Evolutionary conservation across 30 jellyfish, hydroid and myxozoan species (phyloP), one percentile per base, ranked within the genome.

Genomic region (Cassiopea andromeda): DNA sequence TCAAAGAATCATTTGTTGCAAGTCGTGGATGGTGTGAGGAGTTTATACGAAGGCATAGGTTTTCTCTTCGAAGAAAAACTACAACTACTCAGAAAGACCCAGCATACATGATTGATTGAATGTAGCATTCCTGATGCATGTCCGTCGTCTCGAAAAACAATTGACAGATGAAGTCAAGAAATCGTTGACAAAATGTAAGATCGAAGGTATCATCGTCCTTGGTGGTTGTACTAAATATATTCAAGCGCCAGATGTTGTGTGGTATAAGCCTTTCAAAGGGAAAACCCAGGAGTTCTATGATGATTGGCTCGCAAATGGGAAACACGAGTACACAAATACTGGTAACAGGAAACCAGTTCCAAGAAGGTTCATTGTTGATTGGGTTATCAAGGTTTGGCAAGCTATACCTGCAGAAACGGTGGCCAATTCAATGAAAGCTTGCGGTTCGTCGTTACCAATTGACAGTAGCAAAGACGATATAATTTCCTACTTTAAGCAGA

Each of bases 251-350:
- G 87, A 50, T 78, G 87, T 78, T 17, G 78, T 38, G 79, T 81
- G 85, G 90, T 38, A 78, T 61, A 88, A 88, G 91, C 95, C 64
- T 93, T 18, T 81, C 60, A 7, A 80, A 88, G 94, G 95, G 94
- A 79, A 87, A 71, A 77, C 77, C 47, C 95, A 78, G 78, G 93
- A 87, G 70, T 87, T 27, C 73, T 87, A 87, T 57, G 94, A 87
- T 78, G 94, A 87, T 57, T 87, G 90, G 93, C 94, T 87, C 44
- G 94, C 89, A 17, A 87, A 87, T 50, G 94, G 93, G 45, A 87
- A 87, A 73, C 84, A 87, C 87, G 88, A 78, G 58, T 87, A 87
- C 78, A 79, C 93, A 46, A 73, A 87, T 77, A 73, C 94, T 78
- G 94, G 94, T 12, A 68, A 7, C 77, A 3, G 7, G 77, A 68